Evolutionary conservation across 2,888 invertebrate genomes (phyloP), one percentile per base, ranked within the genome.

Genomic region (Leptothorax acervorum): DNA sequence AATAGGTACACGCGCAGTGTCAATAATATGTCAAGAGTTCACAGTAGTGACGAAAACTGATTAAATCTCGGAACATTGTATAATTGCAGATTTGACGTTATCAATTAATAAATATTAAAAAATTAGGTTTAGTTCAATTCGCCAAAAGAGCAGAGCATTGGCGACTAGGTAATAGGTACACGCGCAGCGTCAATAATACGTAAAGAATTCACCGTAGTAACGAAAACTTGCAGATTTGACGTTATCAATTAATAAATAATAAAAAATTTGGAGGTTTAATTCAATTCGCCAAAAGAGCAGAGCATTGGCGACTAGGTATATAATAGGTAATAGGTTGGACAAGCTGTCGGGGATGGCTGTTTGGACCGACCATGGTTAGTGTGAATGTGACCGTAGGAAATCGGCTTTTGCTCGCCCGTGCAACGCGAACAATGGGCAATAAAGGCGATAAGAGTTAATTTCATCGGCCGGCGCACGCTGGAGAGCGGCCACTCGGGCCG

Each of bases 391-490:
- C 39, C 18, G 55, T 75, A 48, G 82, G 45, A 76, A 78, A 78
- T 78, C 66, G 57, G 45, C 18, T 48, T 66, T 57, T 82, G 51
- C 53, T 65, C 51, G 45, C 48, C 15, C 31, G 62, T 73, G 39
- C 51, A 23, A 62, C 11, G 18, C 15, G 48, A 51, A 74, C 85
- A 88, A 89, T 84, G 68, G 83, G 75, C 82, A 82, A 83, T 89
- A 86, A 89, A 87, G 53, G 11, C 85, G 89, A 89, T 86, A 86
- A 85, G 82, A 83, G 84, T 79, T 85, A 74, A 86, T 86, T 87
- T 81, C 74, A 82, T 81, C 82, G 42, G 60, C 28, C 18, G 57
- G 66, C 68, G 28, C 53, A 42, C 28, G 83, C 23, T 48, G 31
- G 78, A 62, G 71, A 31, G 51, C 31, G 28, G 63, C 62, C 62